Base-by-base conservation (phyloP, 2,888 invertebrate species). In the Chloroclystis v-ata region DNA sequence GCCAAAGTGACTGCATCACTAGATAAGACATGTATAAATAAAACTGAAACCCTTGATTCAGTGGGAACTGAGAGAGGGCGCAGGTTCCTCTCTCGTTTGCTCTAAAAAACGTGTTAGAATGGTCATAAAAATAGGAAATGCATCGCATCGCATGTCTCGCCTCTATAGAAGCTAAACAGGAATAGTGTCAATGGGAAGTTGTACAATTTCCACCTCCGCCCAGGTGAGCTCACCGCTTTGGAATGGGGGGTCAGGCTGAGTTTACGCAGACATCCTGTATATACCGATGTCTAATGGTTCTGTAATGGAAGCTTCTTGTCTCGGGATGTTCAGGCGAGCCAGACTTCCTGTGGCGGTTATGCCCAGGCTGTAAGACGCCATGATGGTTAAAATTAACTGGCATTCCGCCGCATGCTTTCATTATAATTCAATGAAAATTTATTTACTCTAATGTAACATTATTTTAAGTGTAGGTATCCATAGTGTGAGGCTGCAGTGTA, bases 131-230 rank as follows among this genome's bases (percentile, higher is more conserved):
- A 33, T 14, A 16, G n/a, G 9, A 32, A 9, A 13, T 32, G n/a
- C 1, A 10, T 20, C 11, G 11, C 20, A 35, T 35, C 46, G 35
- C 44, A 38, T 41, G 43, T 37, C 37, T 49, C 52, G 43, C 28
- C 47, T 46, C 51, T 13, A 53, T 56, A 53, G 45, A 25, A 47
- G 12, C 50, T 52, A 59, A 59, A 50, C 57, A 51, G 53, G 58
- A 60, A 55, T 55, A 57, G 56, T 53, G 59, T 54, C 57, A 60
- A 63, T 61, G 61, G 70, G 63, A 69, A 67, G 67, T 66, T 63
- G 61, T 60, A 61, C 63, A 65, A 65, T 67, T 59, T 67, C 68
- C 65, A 61, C 63, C 60, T 57, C 55, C 61, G 52, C 57, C 47
- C 52, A 54, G 54, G 67, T 68, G 69, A 68, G 59, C 65, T 69